Conservation (phyloP, 1,140 invertebrate species). For the Meloidogyne exigua region DNA sequence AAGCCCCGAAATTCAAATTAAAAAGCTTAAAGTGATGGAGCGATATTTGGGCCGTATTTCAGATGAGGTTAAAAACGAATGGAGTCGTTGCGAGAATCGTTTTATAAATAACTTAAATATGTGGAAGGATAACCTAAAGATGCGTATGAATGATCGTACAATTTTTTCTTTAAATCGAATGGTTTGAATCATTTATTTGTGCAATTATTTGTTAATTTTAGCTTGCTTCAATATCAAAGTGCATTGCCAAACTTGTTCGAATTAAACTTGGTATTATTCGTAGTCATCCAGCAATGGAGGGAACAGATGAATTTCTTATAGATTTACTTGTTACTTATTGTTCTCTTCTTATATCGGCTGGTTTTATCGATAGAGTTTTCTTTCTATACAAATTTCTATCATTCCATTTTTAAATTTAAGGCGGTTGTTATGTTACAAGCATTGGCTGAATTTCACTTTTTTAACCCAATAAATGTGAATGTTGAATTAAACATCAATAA, state of each 20-base stretch:
- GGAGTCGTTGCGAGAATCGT: constrained; percentile 13
- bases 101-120: constrained; percentile 18
- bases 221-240: neutral
- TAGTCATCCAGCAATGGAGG: constrained; percentile 7
- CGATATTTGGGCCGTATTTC: constrained; percentile 13
- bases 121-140: constrained; percentile 20
- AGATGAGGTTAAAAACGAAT: constrained; percentile 12
- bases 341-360: constrained; percentile 2
- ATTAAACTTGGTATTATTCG: constrained; percentile 9
- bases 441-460: constrained; percentile 23
- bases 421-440: constrained; percentile 19
- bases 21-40: constrained; percentile 18
- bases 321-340: constrained; percentile 11
- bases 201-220: neutral
- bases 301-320: constrained; percentile 14
- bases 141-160: constrained; percentile 15
- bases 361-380: constrained; percentile 1
- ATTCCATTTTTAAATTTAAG: neutral
- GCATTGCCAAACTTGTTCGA: constrained; percentile 12
- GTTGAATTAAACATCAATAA: neutral
- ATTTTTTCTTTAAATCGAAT: constrained; percentile 15
- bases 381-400: neutral
- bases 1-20: constrained; percentile 5
- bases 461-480: constrained; percentile 1
- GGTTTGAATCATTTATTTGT: neutral